These are phyloP conservation scores for Phania funesta DNA, from an alignment of 2,888 invertebrate genomes.

Conservation along the genomic window DNA sequence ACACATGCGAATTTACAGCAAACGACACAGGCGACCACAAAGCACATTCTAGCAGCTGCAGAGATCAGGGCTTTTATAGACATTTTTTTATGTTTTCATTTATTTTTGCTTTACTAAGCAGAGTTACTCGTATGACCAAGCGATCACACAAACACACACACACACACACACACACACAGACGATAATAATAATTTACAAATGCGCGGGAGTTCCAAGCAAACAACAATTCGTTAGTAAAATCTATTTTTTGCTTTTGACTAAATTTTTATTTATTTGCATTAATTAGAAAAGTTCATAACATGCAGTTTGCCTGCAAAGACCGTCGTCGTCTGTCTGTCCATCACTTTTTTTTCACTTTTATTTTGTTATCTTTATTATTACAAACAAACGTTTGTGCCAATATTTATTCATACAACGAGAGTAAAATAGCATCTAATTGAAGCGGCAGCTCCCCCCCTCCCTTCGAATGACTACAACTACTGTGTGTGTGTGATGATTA, in stretches of 20 bases:
- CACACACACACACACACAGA: background rate
- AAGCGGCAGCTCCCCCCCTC: conserved; percentile 8
- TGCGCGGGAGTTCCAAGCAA: conserved; percentile 54
- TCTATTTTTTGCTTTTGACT: conserved; percentile 9
- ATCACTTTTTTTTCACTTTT: conserved; percentile 12
- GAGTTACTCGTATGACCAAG: conserved; percentile 30
- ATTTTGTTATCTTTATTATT: conserved; percentile 36
- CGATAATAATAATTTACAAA: conserved; percentile 41
- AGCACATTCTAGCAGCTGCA: conserved; percentile 56
- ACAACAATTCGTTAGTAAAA: conserved; percentile 17
- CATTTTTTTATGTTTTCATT: background rate
- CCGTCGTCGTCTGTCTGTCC: conserved; percentile 24
- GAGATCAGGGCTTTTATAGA: conserved; percentile 46
- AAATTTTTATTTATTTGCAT: conserved; percentile 61
- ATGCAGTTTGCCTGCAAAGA: conserved; percentile 52
- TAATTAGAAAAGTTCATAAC: conserved; percentile 67
- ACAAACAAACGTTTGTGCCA: conserved; percentile 48
- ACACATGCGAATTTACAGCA: conserved; percentile 27
- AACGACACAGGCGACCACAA: background rate
- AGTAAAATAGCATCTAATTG: conserved; percentile 50
- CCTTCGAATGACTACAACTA: conserved; percentile 7
- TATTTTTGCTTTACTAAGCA: conserved; percentile 42
- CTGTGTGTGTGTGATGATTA: conserved; percentile 11
- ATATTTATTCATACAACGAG: conserved; percentile 16
- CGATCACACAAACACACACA: background rate